Evolutionary conservation across 2,888 invertebrate species (phyloP), one percentile per base, ranked within the genome.

Genomic region (Cephus spinipes): DNA sequence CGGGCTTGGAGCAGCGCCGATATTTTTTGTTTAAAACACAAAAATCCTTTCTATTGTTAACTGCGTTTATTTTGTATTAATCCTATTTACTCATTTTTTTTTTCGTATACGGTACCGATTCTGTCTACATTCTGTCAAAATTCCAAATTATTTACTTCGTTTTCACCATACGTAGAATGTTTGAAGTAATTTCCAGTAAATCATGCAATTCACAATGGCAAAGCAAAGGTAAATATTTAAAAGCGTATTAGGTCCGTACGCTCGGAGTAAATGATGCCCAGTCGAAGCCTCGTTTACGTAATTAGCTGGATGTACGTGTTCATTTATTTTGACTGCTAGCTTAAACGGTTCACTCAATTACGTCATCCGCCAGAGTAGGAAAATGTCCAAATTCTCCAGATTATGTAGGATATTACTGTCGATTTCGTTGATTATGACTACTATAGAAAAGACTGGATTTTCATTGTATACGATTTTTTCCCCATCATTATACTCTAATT

Each of bases 281-380:
- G 55, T 55, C 55, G 23, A 55, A 35, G 40, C 36, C 34, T 55
- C 33, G 40, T 31, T 31, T 3, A 9, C 32, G 75, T 79, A 77
- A 80, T 80, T 79, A 79, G 76, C 79, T 76, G 75, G 12, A 73
- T 73, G 78, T 40, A 74, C 78, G 69, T 74, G 69, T 73, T 79
- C 36, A 79, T 81, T 76, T 77, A 78, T 78, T 79, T 80, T 77
- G 76, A 77, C 77, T 79, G 77, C 76, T 69, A 77, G 81, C 55
- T 79, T 79, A 81, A 81, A 78, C 81, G 79, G 55, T 79, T 73
- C 69, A 73, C 76, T 76, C 76, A 79, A 81, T 81, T 81, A 74
- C 75, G 76, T 79, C 68, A 77, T 75, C 23, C 40, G 73, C 3
- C 69, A 68, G 33, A 33, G 30, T 32, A 32, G 74, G 55, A 73